A percentile compares a stretch with the other conserved stretches of the same genome.
phyloP scores from a whole-genome alignment of 1,140 invertebrate genomes.

The Metopolophium dirhodum region DNA sequence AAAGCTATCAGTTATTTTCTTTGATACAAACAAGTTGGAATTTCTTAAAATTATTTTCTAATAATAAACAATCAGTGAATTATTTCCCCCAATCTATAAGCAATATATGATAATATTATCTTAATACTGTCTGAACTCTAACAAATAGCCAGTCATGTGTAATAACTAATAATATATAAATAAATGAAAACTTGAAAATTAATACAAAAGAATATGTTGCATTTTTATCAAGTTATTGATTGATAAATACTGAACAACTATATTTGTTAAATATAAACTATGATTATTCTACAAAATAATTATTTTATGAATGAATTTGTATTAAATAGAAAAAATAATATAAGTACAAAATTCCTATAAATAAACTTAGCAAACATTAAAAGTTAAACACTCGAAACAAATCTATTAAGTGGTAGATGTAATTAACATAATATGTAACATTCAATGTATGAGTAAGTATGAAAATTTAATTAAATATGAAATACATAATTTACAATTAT shows the following conservation, averaged over 20 bases:
- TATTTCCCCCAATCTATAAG: conserved; percentile 28
- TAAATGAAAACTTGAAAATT: conserved; percentile 17
- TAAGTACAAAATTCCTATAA: background rate
- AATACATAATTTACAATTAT: background rate
- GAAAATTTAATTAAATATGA: background rate
- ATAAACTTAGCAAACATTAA: background rate
- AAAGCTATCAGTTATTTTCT: background rate
- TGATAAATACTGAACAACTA: background rate
- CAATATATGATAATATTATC: conserved; percentile 41
- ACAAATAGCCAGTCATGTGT: background rate
- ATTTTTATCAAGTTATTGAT: conserved; percentile 5
- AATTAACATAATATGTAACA: background rate
- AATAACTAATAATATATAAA: background rate
- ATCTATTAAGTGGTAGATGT: too few species aligned
- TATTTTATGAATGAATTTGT: background rate
- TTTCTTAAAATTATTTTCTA: conserved; percentile 39
- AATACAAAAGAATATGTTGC: background rate
- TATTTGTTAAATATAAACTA: background rate
- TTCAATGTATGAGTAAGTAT: background rate
- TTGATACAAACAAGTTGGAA: conserved; percentile 35
- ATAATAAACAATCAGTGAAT: conserved; percentile 43
- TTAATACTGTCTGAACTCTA: background rate
- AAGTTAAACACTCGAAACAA: background rate
- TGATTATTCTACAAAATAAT: background rate
- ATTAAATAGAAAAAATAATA: background rate